These are phyloP conservation scores for Perca schrenkii DNA, from an alignment of 2,113 vertebrate species.

Conservation along the genomic window DNA sequence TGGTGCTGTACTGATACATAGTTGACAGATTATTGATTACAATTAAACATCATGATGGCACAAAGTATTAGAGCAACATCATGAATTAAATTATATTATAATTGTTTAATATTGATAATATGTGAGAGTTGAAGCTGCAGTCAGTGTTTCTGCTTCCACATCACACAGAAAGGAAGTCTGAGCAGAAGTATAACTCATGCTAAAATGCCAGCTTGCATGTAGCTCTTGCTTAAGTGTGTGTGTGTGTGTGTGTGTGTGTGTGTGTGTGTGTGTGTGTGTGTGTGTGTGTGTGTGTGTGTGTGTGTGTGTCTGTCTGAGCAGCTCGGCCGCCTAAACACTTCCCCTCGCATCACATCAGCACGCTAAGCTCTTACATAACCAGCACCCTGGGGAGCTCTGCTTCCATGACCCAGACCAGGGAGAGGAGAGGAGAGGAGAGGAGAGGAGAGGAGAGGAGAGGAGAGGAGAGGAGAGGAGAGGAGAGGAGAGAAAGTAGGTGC, in stretches of 20 bases:
- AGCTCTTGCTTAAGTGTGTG: conserved; percentile 4
- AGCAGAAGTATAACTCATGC: conserved; percentile 22
- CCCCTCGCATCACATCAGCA: conserved; percentile 60
- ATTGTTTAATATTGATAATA: rapidly evolving
- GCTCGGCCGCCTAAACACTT: conserved; percentile 51
- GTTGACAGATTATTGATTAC: neutral
- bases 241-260: conserved; percentile 24
- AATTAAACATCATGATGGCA: neutral
- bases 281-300: conserved; percentile 3
- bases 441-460: neutral
- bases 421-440: neutral
- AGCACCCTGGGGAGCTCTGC: conserved; percentile 31
- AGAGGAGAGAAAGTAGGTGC: too few species aligned
- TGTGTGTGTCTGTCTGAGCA: conserved; percentile 32
- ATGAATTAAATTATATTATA: neutral
- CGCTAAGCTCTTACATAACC: conserved; percentile 64
- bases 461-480: neutral
- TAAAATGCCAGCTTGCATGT: conserved; percentile 54
- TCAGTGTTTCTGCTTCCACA: neutral
- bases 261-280: conserved; percentile 18
- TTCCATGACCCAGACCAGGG: conserved; percentile 25
- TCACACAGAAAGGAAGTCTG: conserved; percentile 15
- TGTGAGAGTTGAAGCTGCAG: neutral
- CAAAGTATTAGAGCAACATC: neutral
- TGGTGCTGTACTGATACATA: neutral